phyloP scores from a whole-genome alignment of 2,797 vertebrate species.

The Bucorvus abyssinicus region DNA sequence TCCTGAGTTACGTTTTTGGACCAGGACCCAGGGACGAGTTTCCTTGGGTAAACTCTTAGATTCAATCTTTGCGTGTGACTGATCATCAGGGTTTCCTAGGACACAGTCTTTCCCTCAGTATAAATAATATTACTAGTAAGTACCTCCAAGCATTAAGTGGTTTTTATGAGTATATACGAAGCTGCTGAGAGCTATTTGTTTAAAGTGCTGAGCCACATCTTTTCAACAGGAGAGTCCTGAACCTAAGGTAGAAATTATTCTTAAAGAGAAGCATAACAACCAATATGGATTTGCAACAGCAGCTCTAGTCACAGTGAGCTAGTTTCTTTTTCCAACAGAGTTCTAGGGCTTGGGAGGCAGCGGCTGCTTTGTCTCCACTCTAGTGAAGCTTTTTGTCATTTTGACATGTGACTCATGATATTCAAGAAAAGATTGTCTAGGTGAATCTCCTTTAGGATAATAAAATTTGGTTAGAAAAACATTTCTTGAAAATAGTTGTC shows the following conservation, averaged over 20 bases:
- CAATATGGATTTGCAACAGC: neutral
- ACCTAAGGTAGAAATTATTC: neutral
- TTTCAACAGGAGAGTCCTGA: neutral
- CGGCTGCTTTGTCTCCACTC: neutral
- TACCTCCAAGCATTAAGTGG: neutral
- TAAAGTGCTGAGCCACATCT: neutral
- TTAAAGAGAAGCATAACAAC: neutral
- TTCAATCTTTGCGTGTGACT: neutral
- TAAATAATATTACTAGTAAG: neutral
- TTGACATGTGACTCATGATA: neutral
- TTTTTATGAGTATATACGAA: neutral
- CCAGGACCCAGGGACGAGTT: neutral
- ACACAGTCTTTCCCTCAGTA: neutral
- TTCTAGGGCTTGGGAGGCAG: neutral
- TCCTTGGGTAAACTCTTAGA: neutral
- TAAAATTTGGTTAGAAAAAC: neutral
- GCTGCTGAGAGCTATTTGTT: neutral
- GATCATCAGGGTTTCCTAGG: neutral
- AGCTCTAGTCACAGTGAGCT: neutral
- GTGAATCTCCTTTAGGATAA: neutral
- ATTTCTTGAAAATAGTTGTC: slow-evolving; percentile 17
- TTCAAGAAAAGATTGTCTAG: neutral
- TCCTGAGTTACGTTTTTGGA: rapidly evolving
- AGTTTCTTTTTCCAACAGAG: neutral
- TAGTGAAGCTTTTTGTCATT: slow-evolving; percentile 17